Percentiles rank a stretch among this genome's conserved stretches.
Conservation (phyloP, 2,797 vertebrate species). For the Chiroxiphia lanceolata region DNA sequence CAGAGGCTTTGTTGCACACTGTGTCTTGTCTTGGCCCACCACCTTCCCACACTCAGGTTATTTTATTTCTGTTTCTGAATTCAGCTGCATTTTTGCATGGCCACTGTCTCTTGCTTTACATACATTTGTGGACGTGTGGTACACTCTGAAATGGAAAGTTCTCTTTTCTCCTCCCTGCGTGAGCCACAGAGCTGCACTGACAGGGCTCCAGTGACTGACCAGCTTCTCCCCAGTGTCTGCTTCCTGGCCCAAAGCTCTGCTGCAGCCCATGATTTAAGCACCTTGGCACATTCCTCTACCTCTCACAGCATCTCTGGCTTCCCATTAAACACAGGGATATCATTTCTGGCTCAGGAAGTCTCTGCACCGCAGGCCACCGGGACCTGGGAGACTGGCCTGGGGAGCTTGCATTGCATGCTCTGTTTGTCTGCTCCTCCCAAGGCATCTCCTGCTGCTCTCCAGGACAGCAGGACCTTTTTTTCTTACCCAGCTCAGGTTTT, state of each 20-base stretch:
- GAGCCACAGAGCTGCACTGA: neutral
- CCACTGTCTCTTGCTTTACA: neutral
- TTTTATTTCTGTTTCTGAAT: slow-evolving; percentile 40
- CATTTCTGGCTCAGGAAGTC: neutral
- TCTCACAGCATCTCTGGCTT: neutral
- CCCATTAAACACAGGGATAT: neutral
- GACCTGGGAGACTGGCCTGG: neutral
- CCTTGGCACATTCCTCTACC: neutral
- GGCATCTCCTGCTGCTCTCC: neutral
- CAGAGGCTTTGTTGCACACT: accelerated
- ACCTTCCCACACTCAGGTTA: neutral
- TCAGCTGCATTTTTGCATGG: slow-evolving; percentile 21
- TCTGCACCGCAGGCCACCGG: neutral
- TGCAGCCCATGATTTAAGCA: neutral
- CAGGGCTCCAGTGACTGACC: neutral
- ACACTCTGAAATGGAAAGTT: neutral
- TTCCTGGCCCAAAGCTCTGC: neutral
- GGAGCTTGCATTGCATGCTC: neutral
- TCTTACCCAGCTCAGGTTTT: neutral
- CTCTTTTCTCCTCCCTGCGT: neutral
- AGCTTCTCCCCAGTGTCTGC: neutral
- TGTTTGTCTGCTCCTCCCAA: neutral
- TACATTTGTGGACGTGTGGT: neutral
- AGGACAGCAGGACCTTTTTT: neutral
- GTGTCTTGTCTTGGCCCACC: neutral